phyloP scores from a whole-genome alignment of 2,888 invertebrate genomes.

The Spatulosminthurus flaviceps region DNA sequence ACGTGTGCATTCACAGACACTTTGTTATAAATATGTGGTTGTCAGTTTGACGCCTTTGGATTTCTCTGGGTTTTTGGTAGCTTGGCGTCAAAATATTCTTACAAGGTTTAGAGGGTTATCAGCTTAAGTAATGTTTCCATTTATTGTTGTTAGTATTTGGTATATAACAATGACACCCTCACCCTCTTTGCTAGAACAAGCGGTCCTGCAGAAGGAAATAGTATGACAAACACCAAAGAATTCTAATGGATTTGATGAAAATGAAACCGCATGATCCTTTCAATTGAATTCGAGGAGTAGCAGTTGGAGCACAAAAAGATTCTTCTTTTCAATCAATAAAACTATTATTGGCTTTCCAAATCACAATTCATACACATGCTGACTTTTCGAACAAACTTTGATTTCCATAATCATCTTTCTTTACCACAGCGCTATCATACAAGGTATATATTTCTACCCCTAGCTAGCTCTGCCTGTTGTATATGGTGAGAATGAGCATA shows the following conservation, averaged over 20 bases:
- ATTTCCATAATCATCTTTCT: too few relatives aligned
- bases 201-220: neutral
- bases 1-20: too few relatives aligned
- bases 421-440: too few relatives aligned
- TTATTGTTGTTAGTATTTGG: too few relatives aligned
- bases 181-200: neutral
- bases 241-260: neutral
- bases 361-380: neutral
- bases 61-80: neutral
- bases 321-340: neutral
- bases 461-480: too few relatives aligned
- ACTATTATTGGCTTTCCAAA: neutral
- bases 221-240: neutral
- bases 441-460: too few relatives aligned
- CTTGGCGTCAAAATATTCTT: neutral
- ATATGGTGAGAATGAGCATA: too few relatives aligned
- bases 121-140: too few relatives aligned
- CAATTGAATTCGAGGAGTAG: conserved; percentile 18
- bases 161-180: neutral
- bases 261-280: conserved; percentile 24
- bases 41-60: too few relatives aligned
- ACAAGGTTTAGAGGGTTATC: too few relatives aligned
- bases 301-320: neutral
- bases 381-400: neutral
- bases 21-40: too few relatives aligned